These are phyloP conservation scores for Triplophysa dalaica DNA, from an alignment of 2,113 vertebrate species.

Conservation along the genomic window DNA sequence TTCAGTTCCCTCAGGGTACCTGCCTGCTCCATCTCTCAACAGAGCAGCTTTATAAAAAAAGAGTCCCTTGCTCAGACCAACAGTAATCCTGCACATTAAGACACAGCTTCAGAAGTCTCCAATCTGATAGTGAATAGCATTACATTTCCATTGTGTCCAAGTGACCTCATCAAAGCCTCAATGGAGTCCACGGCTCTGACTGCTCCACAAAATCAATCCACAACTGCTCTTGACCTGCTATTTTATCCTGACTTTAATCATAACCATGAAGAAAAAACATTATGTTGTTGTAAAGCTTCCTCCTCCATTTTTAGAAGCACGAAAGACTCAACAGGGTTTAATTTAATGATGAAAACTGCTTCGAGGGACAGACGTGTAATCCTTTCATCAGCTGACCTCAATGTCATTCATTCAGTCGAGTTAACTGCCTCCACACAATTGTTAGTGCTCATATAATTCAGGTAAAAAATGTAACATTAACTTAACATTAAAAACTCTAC, in stretches of 20 bases:
- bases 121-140: conserved; percentile 2
- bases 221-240: background rate
- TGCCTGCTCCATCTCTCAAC: conserved; percentile 8
- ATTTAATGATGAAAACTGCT: background rate
- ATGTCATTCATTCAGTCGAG: no score
- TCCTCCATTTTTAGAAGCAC: background rate
- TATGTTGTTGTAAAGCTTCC: conserved; percentile 8
- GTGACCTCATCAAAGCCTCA: conserved; percentile 13
- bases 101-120: background rate
- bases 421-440: no score
- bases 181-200: background rate
- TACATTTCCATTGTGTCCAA: background rate
- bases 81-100: conserved; percentile 36
- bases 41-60: conserved; percentile 36
- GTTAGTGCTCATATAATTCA: no score
- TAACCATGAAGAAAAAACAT: background rate
- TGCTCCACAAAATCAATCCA: background rate
- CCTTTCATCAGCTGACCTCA: no score
- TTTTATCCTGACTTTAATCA: conserved; percentile 11
- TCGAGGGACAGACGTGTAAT: no score
- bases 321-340: background rate
- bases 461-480: no score
- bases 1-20: conserved; percentile 20
- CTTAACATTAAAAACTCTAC: no score
- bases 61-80: background rate